These are phyloP conservation scores for Synodontis membranacea DNA, from an alignment of 2,113 vertebrate genomes.

Conservation along the genomic window DNA sequence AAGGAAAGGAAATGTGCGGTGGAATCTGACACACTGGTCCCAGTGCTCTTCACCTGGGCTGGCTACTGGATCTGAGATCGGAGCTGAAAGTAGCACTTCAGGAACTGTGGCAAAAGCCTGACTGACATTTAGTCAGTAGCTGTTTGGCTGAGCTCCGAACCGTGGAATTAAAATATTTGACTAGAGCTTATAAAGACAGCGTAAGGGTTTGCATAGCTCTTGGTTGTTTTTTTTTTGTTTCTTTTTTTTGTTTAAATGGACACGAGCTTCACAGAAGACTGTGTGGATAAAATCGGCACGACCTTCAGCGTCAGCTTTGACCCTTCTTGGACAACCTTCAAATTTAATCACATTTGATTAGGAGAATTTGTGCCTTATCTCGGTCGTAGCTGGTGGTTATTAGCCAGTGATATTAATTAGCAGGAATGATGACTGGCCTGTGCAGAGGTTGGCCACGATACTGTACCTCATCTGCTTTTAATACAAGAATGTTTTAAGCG, in stretches of 20 bases:
- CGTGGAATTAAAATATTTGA: not conserved
- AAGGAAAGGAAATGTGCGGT: not conserved
- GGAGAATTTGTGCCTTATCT: not conserved
- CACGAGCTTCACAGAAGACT: not conserved
- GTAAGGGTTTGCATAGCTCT: not conserved
- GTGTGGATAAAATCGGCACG: not conserved
- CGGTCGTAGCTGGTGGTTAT: not conserved
- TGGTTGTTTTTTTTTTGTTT: too few species aligned
- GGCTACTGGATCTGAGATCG: not conserved
- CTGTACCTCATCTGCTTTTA: not conserved
- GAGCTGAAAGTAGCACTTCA: not conserved
- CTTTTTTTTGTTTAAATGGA: not conserved
- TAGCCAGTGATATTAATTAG: not conserved
- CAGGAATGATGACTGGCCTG: not conserved
- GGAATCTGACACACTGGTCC: constrained; percentile 27
- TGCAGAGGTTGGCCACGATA: not conserved
- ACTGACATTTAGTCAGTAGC: not conserved
- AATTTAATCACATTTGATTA: not conserved
- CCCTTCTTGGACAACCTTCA: not conserved
- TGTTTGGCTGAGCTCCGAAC: not conserved
- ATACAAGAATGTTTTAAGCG: not conserved
- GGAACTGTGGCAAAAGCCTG: not conserved
- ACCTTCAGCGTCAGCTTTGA: not conserved
- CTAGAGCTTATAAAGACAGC: not conserved
- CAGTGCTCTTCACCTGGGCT: not conserved